Percentiles rank a stretch among this genome's conserved stretches.
These are phyloP conservation scores for Plestiodon gilberti DNA, from an alignment of 2,113 vertebrate species.

Conservation along the genomic window DNA sequence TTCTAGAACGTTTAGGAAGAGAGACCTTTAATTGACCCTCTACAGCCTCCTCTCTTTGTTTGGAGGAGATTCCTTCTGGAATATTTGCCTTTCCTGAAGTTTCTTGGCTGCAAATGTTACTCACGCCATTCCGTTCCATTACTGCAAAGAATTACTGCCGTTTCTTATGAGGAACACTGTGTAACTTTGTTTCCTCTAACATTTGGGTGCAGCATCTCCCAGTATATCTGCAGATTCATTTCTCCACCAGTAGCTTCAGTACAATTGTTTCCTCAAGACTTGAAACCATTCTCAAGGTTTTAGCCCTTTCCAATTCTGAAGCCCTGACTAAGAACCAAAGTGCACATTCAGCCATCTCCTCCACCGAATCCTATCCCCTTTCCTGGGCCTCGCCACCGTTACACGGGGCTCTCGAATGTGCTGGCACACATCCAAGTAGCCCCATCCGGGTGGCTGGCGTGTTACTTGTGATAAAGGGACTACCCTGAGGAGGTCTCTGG, in stretches of 20 bases:
- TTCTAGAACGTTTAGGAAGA: rapidly evolving
- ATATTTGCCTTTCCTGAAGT: not conserved
- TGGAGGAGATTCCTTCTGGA: not conserved
- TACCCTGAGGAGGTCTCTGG: too few relatives aligned
- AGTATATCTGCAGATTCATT: not conserved
- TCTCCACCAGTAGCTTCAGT: not conserved
- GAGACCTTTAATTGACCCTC: not conserved
- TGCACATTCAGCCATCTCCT: not conserved
- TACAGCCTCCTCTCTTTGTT: not conserved
- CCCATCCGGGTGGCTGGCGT: too few relatives aligned
- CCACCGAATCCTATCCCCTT: too few relatives aligned
- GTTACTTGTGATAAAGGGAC: too few relatives aligned
- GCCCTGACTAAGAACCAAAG: not conserved
- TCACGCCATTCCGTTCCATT: not conserved
- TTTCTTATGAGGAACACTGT: not conserved
- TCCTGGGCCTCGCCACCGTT: too few relatives aligned
- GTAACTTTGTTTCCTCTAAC: not conserved
- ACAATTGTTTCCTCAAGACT: not conserved
- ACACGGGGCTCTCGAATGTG: too few relatives aligned
- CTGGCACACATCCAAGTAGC: too few relatives aligned
- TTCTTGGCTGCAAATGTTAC: not conserved
- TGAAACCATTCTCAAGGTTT: not conserved
- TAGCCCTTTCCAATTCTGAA: not conserved
- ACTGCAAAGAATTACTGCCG: not conserved
- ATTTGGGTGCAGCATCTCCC: not conserved